Conservation (phyloP, 2,888 invertebrate species). For the Camponotus fellah region DNA sequence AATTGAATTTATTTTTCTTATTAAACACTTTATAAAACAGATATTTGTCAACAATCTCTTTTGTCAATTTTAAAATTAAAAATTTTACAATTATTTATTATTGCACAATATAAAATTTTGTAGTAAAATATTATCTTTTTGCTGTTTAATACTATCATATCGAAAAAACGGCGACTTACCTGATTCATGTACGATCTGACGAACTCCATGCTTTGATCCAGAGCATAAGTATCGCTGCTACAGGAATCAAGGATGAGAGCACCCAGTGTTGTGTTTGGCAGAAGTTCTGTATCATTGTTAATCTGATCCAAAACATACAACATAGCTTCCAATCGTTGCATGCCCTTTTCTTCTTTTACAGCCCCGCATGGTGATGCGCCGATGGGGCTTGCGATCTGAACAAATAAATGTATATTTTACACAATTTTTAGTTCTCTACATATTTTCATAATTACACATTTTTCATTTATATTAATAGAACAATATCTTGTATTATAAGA, state of each 20-base stretch:
- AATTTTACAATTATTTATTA: background rate
- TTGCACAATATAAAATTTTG: background rate
- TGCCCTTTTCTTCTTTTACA: conserved; percentile 90
- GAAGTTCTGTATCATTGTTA: conserved; percentile 87
- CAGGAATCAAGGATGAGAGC: conserved; percentile 85
- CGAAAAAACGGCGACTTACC: conserved; percentile 78
- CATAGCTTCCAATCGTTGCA: conserved; percentile 91
- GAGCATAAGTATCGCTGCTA: conserved; percentile 90
- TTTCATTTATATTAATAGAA: background rate
- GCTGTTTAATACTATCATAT: background rate
- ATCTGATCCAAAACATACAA: conserved; percentile 90
- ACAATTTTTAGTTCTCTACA: background rate
- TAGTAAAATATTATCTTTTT: background rate
- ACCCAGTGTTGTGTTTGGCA: conserved; percentile 89
- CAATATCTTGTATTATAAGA: background rate
- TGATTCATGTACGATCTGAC: conserved; percentile 88
- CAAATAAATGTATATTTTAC: conserved; percentile 30
- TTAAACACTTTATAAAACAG: background rate
- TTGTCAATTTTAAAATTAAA: background rate
- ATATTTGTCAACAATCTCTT: background rate
- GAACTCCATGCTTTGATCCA: conserved; percentile 90
- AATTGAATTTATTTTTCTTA: background rate
- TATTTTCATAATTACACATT: background rate
- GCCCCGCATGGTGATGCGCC: conserved; percentile 87
- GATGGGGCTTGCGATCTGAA: conserved; percentile 81